These are phyloP conservation scores for Micromesistius poutassou DNA, from an alignment of 2,797 vertebrate genomes.

Conservation along the genomic window DNA sequence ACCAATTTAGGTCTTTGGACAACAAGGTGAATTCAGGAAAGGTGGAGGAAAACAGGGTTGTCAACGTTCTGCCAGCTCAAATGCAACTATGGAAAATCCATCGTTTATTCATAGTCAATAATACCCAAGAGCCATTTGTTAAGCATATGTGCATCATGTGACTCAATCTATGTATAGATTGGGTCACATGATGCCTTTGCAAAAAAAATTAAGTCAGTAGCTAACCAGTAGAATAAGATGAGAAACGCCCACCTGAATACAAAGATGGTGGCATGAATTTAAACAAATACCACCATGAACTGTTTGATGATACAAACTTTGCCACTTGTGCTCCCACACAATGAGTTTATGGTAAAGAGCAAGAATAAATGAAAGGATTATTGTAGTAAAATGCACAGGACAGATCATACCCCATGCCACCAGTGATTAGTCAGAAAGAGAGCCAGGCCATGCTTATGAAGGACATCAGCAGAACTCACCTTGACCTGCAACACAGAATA, in stretches of 20 bases:
- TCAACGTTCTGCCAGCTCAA: not conserved
- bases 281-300: not conserved
- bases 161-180: not conserved
- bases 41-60: not conserved
- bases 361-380: not conserved
- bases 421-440: not conserved
- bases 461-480: not conserved
- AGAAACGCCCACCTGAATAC: not conserved
- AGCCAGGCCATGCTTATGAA: not conserved
- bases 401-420: conserved; percentile 1
- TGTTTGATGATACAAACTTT: not conserved
- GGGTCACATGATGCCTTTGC: not conserved
- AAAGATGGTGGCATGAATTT: not conserved
- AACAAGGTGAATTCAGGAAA: not conserved
- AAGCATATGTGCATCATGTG: too few relatives aligned
- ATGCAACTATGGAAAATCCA: not conserved
- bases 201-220: not conserved
- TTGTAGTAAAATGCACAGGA: not conserved
- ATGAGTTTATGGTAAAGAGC: not conserved
- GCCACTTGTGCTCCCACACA: not conserved
- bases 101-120: not conserved
- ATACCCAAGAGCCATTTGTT: not conserved
- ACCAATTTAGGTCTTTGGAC: not conserved
- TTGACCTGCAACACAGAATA: not conserved
- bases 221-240: not conserved